Conservation (phyloP, 2,888 invertebrate genomes). For the Diabrotica balteata region DNA sequence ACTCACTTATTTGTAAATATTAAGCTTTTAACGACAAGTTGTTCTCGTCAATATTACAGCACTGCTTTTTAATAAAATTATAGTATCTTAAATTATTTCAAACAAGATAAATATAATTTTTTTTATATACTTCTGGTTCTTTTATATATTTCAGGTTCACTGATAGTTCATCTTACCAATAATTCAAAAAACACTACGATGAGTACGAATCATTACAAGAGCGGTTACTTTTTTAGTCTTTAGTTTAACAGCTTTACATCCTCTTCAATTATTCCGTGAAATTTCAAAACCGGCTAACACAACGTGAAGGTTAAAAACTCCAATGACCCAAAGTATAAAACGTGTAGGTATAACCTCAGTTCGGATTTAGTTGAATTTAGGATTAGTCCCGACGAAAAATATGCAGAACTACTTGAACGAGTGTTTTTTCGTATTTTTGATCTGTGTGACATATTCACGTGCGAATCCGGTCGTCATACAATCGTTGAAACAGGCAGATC, state of each 20-base stretch:
- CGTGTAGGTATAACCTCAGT: constrained; percentile 9
- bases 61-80: too few relatives aligned
- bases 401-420: neutral
- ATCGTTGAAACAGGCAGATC: constrained; percentile 4
- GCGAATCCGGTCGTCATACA: constrained; percentile 8
- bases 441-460: neutral
- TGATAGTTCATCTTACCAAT: constrained; percentile 4
- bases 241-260: constrained; percentile 7
- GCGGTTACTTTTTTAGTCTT: constrained; percentile 2
- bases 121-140: too few relatives aligned
- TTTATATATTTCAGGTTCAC: neutral
- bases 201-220: constrained; percentile 4
- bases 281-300: constrained; percentile 12
- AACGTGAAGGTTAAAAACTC: constrained; percentile 17
- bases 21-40: too few relatives aligned
- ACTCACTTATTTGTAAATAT: too few relatives aligned
- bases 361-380: constrained; percentile 11
- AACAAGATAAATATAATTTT: too few relatives aligned
- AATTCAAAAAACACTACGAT: neutral
- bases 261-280: constrained; percentile 12
- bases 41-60: too few relatives aligned
- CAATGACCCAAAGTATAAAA: constrained; percentile 25
- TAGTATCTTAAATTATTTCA: too few relatives aligned
- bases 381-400: neutral
- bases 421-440: constrained; percentile 2